phyloP scores from a whole-genome alignment of 2,113 vertebrate genomes.

The Gopherus flavomarginatus region DNA sequence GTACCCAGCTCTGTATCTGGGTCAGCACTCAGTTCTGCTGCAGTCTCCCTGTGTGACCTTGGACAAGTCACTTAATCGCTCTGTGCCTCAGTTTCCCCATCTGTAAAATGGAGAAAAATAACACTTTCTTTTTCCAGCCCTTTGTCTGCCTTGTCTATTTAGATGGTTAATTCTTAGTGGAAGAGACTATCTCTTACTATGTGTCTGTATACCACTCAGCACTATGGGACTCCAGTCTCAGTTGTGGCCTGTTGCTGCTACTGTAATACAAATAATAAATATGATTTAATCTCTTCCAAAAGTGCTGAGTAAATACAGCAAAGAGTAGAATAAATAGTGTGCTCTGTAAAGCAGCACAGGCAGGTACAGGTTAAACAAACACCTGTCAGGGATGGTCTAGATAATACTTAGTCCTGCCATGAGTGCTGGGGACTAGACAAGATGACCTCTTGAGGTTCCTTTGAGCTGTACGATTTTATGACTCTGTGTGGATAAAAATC shows the following conservation, averaged over 20 bases:
- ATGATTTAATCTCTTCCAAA: neutral
- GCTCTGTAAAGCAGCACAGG: neutral
- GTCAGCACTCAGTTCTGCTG: neutral
- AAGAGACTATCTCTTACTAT: neutral
- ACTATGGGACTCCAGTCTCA: neutral
- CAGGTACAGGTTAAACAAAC: neutral
- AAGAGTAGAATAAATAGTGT: accelerated
- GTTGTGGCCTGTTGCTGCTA: neutral
- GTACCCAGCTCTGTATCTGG: neutral
- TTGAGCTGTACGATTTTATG: too few species aligned
- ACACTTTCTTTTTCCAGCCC: neutral
- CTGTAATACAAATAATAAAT: accelerated
- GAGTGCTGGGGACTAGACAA: too few species aligned
- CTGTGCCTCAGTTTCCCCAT: neutral
- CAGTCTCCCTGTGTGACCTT: neutral
- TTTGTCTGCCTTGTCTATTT: neutral
- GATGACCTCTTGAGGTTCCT: too few species aligned
- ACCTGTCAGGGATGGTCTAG: too few species aligned
- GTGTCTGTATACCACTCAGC: accelerated
- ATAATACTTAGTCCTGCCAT: too few species aligned
- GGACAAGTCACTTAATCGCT: neutral
- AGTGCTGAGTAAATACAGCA: accelerated
- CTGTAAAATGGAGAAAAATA: neutral
- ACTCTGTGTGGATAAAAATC: neutral
- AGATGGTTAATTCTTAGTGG: neutral